A percentile compares a stretch with the other conserved stretches of the same genome.
phyloP scores from a whole-genome alignment of 2,888 invertebrate genomes.

The Oligia latruncula region DNA sequence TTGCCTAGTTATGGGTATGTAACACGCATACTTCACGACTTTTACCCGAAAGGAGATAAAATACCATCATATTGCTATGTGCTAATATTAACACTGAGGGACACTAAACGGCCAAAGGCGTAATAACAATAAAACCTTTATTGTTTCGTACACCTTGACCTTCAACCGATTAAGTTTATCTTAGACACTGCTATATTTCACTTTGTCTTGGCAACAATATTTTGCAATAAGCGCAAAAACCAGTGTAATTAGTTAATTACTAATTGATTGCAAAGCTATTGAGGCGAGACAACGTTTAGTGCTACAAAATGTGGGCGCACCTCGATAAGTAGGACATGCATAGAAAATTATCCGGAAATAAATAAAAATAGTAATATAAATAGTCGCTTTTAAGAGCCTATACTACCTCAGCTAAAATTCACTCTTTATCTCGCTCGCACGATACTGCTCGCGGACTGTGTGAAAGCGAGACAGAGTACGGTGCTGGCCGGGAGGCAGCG shows the following conservation, averaged over 20 bases:
- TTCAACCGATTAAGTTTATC: too few relatives aligned
- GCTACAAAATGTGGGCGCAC: not conserved
- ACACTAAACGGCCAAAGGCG: too few relatives aligned
- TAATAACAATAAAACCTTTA: too few relatives aligned
- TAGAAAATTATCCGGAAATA: not conserved
- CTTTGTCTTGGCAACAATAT: conserved; percentile 6
- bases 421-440: too few relatives aligned
- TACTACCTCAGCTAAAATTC: too few relatives aligned
- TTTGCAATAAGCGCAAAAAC: conserved; percentile 15
- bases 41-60: not conserved
- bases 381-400: not conserved
- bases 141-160: too few relatives aligned
- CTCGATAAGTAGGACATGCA: not conserved
- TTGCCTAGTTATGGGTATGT: not conserved
- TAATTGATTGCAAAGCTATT: conserved; percentile 22
- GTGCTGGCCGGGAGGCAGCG: too few relatives aligned
- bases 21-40: not conserved
- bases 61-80: not conserved
- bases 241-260: not conserved
- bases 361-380: not conserved
- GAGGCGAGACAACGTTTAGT: conserved; percentile 33
- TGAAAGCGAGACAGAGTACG: too few relatives aligned
- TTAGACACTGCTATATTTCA: not conserved
- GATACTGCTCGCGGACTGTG: too few relatives aligned
- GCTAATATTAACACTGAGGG: too few relatives aligned